Percentiles rank a stretch among this genome's conserved stretches.
These are phyloP conservation scores for Microctenopoma lineatum DNA, from an alignment of 2,797 vertebrate species.

Conservation along the genomic window DNA sequence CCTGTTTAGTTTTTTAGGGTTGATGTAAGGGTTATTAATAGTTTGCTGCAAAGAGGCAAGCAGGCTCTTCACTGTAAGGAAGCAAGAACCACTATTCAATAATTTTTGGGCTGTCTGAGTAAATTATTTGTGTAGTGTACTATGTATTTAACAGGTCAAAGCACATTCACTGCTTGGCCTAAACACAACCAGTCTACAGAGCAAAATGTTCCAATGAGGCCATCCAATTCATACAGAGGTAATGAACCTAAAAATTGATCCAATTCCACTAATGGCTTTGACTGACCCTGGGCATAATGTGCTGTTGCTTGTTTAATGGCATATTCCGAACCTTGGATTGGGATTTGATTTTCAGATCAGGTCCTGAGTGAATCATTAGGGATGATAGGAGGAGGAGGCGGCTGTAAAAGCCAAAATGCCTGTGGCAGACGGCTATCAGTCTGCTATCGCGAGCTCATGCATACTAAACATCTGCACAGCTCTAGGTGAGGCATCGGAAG, in stretches of 20 bases:
- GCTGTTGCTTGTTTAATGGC: constrained; percentile 72
- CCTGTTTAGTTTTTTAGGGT: not conserved
- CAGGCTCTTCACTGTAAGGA: not conserved
- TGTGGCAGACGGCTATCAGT: constrained; percentile 67
- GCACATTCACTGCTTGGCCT: constrained; percentile 27
- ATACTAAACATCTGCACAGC: constrained; percentile 66
- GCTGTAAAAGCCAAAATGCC: constrained; percentile 70
- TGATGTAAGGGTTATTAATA: not conserved
- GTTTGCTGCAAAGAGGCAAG: not conserved
- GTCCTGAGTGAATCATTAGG: constrained; percentile 74
- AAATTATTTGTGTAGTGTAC: constrained; percentile 25
- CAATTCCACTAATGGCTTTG: constrained; percentile 77
- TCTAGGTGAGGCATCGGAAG: constrained; percentile 53
- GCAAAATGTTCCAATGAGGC: constrained; percentile 52
- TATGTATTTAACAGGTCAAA: constrained; percentile 33
- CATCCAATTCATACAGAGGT: constrained; percentile 66
- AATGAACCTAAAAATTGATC: constrained; percentile 80
- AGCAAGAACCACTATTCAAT: constrained; percentile 14
- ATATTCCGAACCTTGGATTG: constrained; percentile 67
- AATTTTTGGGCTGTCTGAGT: constrained; percentile 20
- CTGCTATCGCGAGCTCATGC: constrained; percentile 57
- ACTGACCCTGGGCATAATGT: constrained; percentile 74
- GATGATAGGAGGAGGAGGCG: constrained; percentile 64
- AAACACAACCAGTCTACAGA: constrained; percentile 41
- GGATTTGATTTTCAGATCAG: constrained; percentile 74